These are phyloP conservation scores for Xiphydria camelus DNA, from an alignment of 2,888 invertebrate genomes.

Conservation along the genomic window DNA sequence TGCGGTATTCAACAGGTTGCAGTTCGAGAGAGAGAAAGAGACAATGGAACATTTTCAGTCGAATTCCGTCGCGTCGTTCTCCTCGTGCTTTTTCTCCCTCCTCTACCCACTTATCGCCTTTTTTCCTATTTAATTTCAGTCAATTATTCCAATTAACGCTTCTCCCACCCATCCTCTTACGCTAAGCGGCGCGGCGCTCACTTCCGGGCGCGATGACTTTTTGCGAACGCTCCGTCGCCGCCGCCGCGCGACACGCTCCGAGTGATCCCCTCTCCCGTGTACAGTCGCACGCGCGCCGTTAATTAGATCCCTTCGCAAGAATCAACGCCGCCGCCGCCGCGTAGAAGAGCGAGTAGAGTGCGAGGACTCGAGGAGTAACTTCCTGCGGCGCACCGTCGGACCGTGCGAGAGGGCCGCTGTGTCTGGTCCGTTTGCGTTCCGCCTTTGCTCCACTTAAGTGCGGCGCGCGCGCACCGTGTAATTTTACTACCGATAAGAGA, in stretches of 20 bases:
- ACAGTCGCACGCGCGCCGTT: too few species aligned
- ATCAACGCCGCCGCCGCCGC: too few species aligned
- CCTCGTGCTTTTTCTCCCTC: constrained; percentile 13
- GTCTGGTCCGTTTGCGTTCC: constrained; percentile 12
- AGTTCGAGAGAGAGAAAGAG: constrained; percentile 14
- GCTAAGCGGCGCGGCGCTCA: constrained; percentile 7
- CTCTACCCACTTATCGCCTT: constrained; percentile 9
- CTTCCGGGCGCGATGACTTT: constrained; percentile 19
- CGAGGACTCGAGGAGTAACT: constrained; percentile 5
- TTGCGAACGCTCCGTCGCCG: constrained; percentile 15
- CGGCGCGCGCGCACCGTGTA: constrained; percentile 4
- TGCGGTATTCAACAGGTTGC: constrained; percentile 48
- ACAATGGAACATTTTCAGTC: constrained; percentile 3
- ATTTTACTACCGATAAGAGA: constrained; percentile 7
- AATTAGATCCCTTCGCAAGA: too few species aligned
- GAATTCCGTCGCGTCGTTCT: constrained; percentile 18
- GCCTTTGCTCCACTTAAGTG: constrained; percentile 14
- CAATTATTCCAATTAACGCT: constrained; percentile 27
- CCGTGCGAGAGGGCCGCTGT: constrained; percentile 23
- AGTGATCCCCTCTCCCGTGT: too few species aligned
- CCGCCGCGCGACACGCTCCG: constrained; percentile 23
- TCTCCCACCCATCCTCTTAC: neutral
- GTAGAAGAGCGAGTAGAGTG: too few species aligned
- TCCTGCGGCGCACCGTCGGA: constrained; percentile 23
- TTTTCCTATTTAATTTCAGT: too few species aligned